phyloP scores from a whole-genome alignment of 2,113 vertebrate species.

The Channa argus region DNA sequence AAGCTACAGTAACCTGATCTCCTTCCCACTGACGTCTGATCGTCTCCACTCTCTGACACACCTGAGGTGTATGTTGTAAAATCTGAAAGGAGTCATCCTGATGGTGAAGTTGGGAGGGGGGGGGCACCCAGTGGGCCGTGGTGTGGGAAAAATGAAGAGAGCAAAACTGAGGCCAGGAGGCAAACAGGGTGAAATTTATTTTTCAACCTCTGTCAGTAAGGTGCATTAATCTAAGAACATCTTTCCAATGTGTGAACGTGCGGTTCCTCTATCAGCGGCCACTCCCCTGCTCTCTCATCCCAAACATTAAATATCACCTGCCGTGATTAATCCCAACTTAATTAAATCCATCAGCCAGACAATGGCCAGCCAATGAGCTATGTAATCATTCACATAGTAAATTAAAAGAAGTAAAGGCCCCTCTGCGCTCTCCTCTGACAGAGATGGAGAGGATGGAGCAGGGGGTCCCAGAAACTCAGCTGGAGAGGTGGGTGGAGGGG shows the following conservation, averaged over 20 bases:
- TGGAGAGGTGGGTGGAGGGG: slow-evolving; percentile 13
- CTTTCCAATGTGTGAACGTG: slow-evolving; percentile 87
- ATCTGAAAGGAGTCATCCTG: slow-evolving; percentile 39
- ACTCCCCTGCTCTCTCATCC: slow-evolving; percentile 79
- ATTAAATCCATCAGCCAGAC: slow-evolving; percentile 99
- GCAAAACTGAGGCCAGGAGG: slow-evolving; percentile 69
- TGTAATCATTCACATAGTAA: slow-evolving; percentile 99
- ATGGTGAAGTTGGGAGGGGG: slow-evolving; percentile 7
- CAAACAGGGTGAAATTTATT: slow-evolving; percentile 79
- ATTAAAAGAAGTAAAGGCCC: slow-evolving; percentile 90
- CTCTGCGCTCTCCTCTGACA: slow-evolving; percentile 93
- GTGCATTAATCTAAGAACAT: slow-evolving; percentile 93
- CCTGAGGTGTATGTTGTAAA: background rate
- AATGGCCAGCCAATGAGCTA: slow-evolving; percentile 99
- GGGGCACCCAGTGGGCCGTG: slow-evolving; percentile 40
- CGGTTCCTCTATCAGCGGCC: slow-evolving; percentile 47
- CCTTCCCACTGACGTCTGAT: no score
- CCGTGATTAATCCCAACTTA: slow-evolving; percentile 99
- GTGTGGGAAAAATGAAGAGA: slow-evolving; percentile 75
- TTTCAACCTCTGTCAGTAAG: slow-evolving; percentile 84
- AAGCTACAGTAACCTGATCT: no score
- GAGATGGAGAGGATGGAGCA: slow-evolving; percentile 91
- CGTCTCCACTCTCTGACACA: no score
- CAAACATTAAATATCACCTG: slow-evolving; percentile 98
- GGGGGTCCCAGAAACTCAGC: slow-evolving; percentile 79